A percentile compares a stretch with the other conserved stretches of the same genome.
Conservation (phyloP, 2,113 vertebrate genomes). For the Syngnathus scovelli region DNA sequence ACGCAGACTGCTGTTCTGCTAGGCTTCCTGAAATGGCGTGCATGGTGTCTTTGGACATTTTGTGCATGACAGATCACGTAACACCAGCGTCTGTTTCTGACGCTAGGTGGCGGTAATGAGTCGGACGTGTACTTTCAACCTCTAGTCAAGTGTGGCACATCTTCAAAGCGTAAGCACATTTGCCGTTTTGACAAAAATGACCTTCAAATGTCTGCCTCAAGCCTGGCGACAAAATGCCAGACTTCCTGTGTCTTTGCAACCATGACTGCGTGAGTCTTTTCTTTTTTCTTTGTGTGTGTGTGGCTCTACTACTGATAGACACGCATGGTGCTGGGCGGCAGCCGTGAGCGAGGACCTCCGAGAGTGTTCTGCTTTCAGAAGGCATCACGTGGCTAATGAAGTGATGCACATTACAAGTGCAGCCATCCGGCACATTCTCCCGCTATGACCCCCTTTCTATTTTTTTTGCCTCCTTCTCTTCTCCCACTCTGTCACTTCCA, state of each 20-base stretch:
- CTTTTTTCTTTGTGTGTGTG: background rate
- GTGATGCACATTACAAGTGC: constrained; percentile 4
- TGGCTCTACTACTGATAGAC: background rate
- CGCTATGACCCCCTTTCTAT: background rate
- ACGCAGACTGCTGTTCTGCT: too few species aligned
- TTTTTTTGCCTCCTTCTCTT: background rate
- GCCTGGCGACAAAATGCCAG: background rate
- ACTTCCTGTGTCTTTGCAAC: background rate
- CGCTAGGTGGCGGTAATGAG: too few species aligned
- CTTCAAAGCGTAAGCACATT: too few species aligned
- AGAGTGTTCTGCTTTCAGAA: constrained; percentile 3
- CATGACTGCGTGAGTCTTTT: background rate
- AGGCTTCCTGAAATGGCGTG: too few species aligned
- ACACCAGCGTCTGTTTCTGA: background rate
- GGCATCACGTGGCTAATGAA: background rate
- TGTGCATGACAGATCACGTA: background rate
- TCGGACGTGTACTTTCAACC: too few species aligned
- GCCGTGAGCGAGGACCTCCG: background rate
- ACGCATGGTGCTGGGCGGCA: background rate
- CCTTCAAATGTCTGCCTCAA: background rate
- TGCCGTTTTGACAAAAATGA: too few species aligned
- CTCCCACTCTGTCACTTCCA: background rate
- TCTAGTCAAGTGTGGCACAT: too few species aligned
- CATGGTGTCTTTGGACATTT: background rate
- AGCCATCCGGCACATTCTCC: background rate